Evolutionary conservation across 1,140 invertebrate genomes (phyloP).

Genomic region (Penaeus vannamei): DNA sequence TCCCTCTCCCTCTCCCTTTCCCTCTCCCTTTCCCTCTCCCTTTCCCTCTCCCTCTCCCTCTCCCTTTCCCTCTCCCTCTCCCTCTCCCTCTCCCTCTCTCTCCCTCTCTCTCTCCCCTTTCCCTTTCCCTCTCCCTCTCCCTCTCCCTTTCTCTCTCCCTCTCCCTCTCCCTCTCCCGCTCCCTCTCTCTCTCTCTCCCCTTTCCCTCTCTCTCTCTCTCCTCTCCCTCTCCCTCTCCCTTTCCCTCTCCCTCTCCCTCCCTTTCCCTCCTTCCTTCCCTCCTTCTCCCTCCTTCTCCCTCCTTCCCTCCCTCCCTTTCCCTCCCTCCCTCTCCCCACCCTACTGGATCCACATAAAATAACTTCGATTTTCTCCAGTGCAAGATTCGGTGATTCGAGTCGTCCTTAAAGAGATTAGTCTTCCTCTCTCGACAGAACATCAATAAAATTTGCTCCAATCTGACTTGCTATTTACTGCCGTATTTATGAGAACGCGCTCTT

Average conservation of each 20-base stretch:
- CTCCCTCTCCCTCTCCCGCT: neutral
- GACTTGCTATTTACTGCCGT: no score
- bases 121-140: neutral
- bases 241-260: neutral
- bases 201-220: no score
- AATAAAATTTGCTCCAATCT: no score
- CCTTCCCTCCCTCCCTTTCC: neutral
- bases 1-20: slow-evolving; percentile 4
- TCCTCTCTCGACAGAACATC: neutral
- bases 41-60: neutral
- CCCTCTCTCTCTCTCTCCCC: neutral
- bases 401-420: neutral
- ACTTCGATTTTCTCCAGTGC: neutral
- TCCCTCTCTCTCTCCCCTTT: neutral
- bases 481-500: no score
- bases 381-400: neutral
- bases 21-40: neutral
- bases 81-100: neutral
- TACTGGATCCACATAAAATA: neutral
- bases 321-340: neutral
- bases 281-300: neutral
- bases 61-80: neutral
- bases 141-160: neutral
- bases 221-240: neutral
- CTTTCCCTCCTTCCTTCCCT: neutral